These are phyloP conservation scores for Drosophila carrolli DNA, from an alignment of 1,140 invertebrate species.

Conservation along the genomic window DNA sequence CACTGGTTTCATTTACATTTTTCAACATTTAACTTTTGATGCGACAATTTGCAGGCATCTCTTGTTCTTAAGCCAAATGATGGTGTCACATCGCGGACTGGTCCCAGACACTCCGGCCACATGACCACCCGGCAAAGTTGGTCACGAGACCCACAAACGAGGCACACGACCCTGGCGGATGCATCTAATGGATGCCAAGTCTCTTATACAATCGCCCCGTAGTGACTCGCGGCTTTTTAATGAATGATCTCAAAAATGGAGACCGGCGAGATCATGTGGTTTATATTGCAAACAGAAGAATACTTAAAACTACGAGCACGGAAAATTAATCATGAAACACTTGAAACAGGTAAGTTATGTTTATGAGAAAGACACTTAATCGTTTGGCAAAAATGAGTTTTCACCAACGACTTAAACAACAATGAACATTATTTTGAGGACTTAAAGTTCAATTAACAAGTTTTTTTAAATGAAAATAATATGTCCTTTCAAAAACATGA, in stretches of 20 bases:
- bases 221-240: constrained; percentile 30
- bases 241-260: constrained; percentile 21
- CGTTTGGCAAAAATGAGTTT: no score
- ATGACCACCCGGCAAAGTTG: constrained; percentile 23
- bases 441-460: no score
- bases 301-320: neutral
- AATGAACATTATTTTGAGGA: no score
- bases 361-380: no score
- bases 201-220: constrained; percentile 19
- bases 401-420: no score
- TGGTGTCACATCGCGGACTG: constrained; percentile 13
- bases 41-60: neutral
- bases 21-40: constrained; percentile 39
- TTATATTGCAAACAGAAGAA: neutral
- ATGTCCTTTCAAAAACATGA: no score
- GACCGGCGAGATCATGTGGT: constrained; percentile 22
- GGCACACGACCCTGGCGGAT: constrained; percentile 31
- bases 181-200: constrained; percentile 32
- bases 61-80: constrained; percentile 11
- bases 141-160: constrained; percentile 27
- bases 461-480: no score
- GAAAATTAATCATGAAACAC: no score
- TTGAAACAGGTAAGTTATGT: no score
- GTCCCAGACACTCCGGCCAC: constrained; percentile 16
- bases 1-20: constrained; percentile 53